A percentile compares a stretch with the other conserved stretches of the same genome.
Conservation (phyloP, 1,140 invertebrate species). For the Ridgeia piscesae region DNA sequence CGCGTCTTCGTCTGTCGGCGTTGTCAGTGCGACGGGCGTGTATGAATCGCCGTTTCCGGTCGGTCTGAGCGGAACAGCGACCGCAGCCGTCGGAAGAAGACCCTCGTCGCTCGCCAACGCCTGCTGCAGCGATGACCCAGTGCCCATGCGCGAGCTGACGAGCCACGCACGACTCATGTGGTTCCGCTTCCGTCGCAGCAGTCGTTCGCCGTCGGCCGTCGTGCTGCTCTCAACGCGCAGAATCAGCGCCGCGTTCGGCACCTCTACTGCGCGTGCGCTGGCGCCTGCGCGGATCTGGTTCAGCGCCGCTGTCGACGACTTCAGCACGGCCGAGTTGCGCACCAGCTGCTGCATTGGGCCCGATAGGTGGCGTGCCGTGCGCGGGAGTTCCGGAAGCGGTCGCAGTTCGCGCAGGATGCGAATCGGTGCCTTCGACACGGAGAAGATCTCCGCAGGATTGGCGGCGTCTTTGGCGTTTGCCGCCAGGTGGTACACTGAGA, state of each 20-base stretch:
- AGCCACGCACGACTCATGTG: constrained; percentile 29
- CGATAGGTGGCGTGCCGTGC: not conserved
- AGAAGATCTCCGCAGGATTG: constrained; percentile 23
- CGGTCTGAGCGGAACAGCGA: constrained; percentile 28
- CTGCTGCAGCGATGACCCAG: constrained; percentile 27
- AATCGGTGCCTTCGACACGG: constrained; percentile 26
- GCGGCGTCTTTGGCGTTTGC: constrained; percentile 2
- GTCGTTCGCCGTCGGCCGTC: not conserved
- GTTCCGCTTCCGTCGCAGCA: not conserved
- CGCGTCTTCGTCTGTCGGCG: not conserved
- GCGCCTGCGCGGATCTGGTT: not conserved
- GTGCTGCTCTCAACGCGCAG: not conserved
- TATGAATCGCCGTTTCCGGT: constrained; percentile 2
- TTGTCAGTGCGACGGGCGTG: constrained; percentile 4
- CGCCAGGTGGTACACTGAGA: constrained; percentile 44
- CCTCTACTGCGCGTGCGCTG: not conserved
- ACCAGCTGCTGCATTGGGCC: constrained; percentile 14
- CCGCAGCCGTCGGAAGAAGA: constrained; percentile 30
- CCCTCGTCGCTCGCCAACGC: constrained; percentile 25
- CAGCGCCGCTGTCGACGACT: constrained; percentile 17
- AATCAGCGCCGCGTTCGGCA: constrained; percentile 9
- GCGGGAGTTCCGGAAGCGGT: constrained; percentile 4
- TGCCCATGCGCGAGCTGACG: constrained; percentile 25
- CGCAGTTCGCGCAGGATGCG: constrained; percentile 28
- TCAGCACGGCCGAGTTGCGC: constrained; percentile 9